Evolutionary conservation across 2,888 invertebrate genomes (phyloP).

Genomic region (Sycophila texana): DNA sequence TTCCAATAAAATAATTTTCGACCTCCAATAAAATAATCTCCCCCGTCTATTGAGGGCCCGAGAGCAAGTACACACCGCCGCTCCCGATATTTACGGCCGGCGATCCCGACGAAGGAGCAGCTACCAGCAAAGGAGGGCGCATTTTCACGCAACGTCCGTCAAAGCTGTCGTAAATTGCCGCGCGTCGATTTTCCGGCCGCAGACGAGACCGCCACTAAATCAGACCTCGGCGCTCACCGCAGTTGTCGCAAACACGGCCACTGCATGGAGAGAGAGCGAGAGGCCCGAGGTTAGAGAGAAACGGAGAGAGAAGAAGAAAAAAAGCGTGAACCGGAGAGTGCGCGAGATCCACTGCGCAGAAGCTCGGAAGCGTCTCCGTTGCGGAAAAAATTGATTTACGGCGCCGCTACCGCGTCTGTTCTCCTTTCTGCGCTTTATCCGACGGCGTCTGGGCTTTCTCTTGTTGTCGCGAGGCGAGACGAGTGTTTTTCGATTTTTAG

Average conservation of each 20-base stretch:
- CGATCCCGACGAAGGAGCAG: background rate
- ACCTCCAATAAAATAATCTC: conserved; percentile 28
- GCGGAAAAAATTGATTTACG: conserved; percentile 38
- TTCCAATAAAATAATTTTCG: conserved; percentile 8
- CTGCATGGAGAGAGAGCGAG: background rate
- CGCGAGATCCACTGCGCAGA: too few relatives aligned
- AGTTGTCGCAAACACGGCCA: conserved; percentile 35
- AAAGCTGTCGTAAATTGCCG: conserved; percentile 47
- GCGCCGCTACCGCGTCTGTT: background rate
- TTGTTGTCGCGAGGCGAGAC: background rate
- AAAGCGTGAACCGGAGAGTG: too few relatives aligned
- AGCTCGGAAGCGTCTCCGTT: too few relatives aligned
- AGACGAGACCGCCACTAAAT: conserved; percentile 7
- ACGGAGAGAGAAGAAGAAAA: background rate
- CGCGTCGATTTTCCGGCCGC: conserved; percentile 11
- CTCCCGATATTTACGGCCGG: conserved; percentile 1
- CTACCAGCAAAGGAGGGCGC: conserved; percentile 28
- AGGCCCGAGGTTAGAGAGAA: background rate
- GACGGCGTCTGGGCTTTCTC: conserved; percentile 26
- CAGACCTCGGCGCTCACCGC: conserved; percentile 33
- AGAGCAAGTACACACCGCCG: background rate
- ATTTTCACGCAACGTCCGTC: conserved; percentile 50
- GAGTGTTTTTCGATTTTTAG: conserved; percentile 20
- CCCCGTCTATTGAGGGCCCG: background rate
- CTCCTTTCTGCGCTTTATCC: background rate